Evolutionary conservation across 2,888 invertebrate species (phyloP), one percentile per base, ranked within the genome.

Genomic region (Eretmocerus hayati): DNA sequence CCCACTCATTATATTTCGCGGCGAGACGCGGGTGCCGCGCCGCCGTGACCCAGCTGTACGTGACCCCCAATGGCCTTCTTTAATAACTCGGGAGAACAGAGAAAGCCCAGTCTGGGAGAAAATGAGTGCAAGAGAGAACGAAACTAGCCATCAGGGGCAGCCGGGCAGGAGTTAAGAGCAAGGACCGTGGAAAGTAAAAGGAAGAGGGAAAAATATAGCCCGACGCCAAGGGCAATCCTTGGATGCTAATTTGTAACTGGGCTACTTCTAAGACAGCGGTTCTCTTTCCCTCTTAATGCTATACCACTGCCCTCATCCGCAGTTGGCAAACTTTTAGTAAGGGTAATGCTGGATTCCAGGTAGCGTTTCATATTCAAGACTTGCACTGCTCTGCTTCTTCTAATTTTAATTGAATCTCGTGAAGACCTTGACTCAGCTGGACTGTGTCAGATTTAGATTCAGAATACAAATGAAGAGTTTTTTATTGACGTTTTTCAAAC

Each of bases 161-260:
- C 26, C 11, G 40, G 18, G 38, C 26, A 49, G 37, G n/a, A 36
- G 43, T 43, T 43, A 46, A 46, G 20, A 33, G 43, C 51, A 51
- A 43, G 42, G 50, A 35, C 19, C 22, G 38, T 15, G 44, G 41
- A 48, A 50, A 53, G 53, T 48, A 49, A 46, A 49, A 52, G 54
- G 42, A 46, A 49, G 44, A 52, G 46, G 31, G 47, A 46, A 42
- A 40, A 47, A 49, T 50, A 39, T 46, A 50, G 33, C 46, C 32
- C 21, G 51, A 62, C 62, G 64, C 65, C 67, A 67, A 66, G 66
- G 66, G 66, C 66, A 65, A 66, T 65, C 59, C 66, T 64, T 59
- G 61, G 65, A 67, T 68, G 67, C 66, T 68, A 67, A 68, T 68
- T 68, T 67, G 67, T 67, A 66, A 66, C 66, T 67, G 67, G 66